These are phyloP conservation scores for Nesometra sesokonis DNA, from an alignment of 35 echinoderm and acorn worm species.

Conservation along the genomic window DNA sequence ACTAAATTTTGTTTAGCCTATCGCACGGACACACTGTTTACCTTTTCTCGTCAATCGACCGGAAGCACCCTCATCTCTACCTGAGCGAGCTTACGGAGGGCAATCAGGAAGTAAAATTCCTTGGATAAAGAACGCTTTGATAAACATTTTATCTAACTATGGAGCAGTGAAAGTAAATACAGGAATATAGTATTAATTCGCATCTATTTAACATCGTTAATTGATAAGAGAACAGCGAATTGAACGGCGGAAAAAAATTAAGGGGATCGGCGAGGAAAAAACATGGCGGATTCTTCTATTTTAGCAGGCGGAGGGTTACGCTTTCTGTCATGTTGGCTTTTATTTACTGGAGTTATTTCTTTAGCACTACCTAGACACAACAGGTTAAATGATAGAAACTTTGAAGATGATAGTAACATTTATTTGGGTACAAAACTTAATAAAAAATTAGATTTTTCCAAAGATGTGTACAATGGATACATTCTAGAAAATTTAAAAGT, in stretches of 20 bases:
- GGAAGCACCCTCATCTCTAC: not conserved
- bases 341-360: not conserved
- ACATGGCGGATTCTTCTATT: not conserved
- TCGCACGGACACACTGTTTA: not conserved
- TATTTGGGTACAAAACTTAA: not conserved
- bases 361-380: not conserved
- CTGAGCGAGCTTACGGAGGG: not conserved
- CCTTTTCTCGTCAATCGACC: not conserved
- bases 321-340: not conserved
- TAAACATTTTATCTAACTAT: not conserved
- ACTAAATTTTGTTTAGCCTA: not conserved
- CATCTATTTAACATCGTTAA: not conserved
- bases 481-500: not conserved
- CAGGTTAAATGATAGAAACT: not conserved
- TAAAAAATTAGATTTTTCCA: not conserved
- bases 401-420: not conserved
- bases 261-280: not conserved
- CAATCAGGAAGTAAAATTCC: not conserved
- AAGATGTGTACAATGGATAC: not conserved
- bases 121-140: not conserved
- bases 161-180: not conserved
- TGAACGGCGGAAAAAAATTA: not conserved
- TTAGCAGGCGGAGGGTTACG: not conserved
- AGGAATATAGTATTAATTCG: not conserved
- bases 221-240: not conserved